These are phyloP conservation scores for Cathartes aura DNA, from an alignment of 2,113 vertebrate genomes.

Conservation along the genomic window DNA sequence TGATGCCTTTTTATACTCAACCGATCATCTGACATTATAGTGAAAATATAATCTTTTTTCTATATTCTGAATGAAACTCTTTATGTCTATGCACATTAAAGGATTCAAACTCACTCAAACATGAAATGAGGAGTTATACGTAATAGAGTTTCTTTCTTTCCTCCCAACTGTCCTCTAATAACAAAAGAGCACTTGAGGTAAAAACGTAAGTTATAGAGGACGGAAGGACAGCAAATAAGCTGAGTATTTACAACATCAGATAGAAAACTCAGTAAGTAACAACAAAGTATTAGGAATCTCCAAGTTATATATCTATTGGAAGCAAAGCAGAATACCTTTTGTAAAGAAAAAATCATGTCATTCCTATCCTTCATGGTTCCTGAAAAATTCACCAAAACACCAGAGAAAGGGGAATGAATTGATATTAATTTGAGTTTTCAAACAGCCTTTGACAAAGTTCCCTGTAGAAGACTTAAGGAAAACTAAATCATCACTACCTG, in stretches of 20 bases:
- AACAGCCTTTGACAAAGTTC: neutral
- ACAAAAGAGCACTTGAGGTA: neutral
- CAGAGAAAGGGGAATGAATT: neutral
- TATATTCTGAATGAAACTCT: neutral
- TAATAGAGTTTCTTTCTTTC: neutral
- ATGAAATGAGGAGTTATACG: neutral
- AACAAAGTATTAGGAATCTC: neutral
- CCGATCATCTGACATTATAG: neutral
- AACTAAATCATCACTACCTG: neutral
- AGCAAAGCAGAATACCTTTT: neutral
- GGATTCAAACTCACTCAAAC: neutral
- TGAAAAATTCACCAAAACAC: neutral
- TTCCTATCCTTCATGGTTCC: neutral
- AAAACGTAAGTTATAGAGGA: neutral
- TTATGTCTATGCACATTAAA: neutral
- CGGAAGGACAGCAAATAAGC: neutral
- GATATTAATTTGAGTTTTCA: neutral
- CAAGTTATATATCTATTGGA: neutral
- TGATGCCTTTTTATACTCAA: neutral
- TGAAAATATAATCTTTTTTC: neutral
- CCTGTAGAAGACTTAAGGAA: neutral
- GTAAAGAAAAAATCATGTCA: neutral
- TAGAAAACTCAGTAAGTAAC: neutral
- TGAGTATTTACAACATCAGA: neutral
- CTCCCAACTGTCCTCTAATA: neutral